phyloP scores from a whole-genome alignment of 2,113 vertebrate genomes.

The Zapornia atra region DNA sequence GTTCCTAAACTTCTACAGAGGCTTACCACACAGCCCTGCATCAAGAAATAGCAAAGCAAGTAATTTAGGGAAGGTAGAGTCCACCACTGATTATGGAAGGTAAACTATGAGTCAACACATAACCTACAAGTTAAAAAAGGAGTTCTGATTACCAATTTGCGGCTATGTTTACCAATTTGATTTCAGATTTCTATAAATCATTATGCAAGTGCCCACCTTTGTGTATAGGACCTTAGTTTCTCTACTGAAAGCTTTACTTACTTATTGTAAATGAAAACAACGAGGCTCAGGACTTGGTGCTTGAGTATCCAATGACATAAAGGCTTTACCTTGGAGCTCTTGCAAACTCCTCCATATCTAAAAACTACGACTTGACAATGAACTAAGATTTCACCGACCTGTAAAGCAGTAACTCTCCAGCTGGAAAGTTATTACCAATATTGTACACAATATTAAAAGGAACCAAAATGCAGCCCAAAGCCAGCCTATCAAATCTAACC shows the following conservation, averaged over 20 bases:
- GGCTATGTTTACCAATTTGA: not conserved
- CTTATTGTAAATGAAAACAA: not conserved
- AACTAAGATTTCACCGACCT: not conserved
- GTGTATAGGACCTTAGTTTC: not conserved
- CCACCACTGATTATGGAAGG: not conserved
- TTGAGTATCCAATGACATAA: not conserved
- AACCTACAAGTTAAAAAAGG: not conserved
- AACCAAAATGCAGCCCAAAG: not conserved
- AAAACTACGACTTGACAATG: not conserved
- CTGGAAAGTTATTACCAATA: not conserved
- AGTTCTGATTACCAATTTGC: not conserved
- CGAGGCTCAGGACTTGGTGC: not conserved
- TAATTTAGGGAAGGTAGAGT: not conserved
- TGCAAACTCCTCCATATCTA: not conserved
- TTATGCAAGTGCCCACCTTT: not conserved
- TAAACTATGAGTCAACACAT: not conserved
- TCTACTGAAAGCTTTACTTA: not conserved
- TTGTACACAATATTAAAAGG: not conserved
- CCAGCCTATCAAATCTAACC: not conserved
- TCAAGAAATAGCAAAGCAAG: not conserved
- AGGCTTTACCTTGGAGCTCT: not conserved
- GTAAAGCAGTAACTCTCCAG: not conserved
- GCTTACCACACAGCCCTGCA: not conserved
- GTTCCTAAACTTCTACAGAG: not conserved
- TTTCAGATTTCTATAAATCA: not conserved